Conservation (phyloP, 2,113 vertebrate genomes). For the Fulmarus glacialis region DNA sequence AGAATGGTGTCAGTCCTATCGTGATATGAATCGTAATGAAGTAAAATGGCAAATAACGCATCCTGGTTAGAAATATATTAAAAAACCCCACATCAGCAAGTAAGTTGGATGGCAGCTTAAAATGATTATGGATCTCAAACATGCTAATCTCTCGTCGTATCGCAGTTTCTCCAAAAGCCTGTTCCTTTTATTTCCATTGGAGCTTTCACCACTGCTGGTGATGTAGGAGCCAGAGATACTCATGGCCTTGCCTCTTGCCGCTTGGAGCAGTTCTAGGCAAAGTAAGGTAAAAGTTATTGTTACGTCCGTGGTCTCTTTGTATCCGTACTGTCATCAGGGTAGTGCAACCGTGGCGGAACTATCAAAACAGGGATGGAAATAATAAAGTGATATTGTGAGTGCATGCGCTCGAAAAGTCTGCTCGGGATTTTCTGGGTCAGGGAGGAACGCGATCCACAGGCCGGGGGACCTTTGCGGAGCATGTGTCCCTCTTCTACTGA, state of each 20-base stretch:
- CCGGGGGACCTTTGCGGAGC: rapidly evolving
- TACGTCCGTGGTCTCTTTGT: neutral
- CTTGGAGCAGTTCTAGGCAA: neutral
- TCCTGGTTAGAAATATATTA: neutral
- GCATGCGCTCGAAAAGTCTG: rapidly evolving
- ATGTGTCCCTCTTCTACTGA: neutral
- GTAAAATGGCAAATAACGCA: neutral
- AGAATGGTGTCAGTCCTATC: neutral
- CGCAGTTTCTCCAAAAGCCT: neutral
- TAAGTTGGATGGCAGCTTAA: neutral
- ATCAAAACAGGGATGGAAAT: neutral
- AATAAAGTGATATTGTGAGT: neutral
- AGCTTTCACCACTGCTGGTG: neutral
- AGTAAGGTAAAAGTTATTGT: neutral
- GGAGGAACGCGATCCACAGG: neutral
- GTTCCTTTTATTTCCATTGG: neutral
- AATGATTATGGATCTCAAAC: neutral
- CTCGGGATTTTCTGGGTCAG: neutral
- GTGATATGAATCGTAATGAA: neutral
- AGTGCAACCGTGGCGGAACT: rapidly evolving
- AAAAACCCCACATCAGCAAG: neutral
- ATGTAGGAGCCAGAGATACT: neutral
- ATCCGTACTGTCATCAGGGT: neutral
- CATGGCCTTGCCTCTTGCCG: neutral
- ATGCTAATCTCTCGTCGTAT: rapidly evolving